Evolutionary conservation across 2,113 vertebrate genomes (phyloP), one percentile per base, ranked within the genome.

Genomic region (Ictidomys tridecemlineatus): DNA sequence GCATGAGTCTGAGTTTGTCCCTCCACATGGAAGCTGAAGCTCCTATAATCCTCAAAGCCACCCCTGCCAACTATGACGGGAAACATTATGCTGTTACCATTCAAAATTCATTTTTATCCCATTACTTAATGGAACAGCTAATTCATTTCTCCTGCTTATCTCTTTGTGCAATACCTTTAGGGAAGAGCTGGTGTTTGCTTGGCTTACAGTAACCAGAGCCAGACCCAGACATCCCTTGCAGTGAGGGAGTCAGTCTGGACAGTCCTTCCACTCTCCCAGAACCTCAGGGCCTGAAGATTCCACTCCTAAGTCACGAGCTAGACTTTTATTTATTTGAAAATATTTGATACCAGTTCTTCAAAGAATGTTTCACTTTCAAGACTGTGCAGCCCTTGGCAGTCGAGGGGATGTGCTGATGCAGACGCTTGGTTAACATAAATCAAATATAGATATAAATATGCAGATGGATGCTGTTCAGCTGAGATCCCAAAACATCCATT

Each of bases 81-180:
- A 94, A 93, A 95, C 72, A 65, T 56, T 84, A 63, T 13, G 51
- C 51, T 85, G 74, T 58, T 79, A 61, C 42, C 65, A 7, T 63
- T 65, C 67, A 39, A 39, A 39, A 56, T 32, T 51, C 53, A 85
- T 95, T 95, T 89, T 89, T 86, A 89, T 80, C n/a, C 56, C 37
- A 39, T 89, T 85, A 76, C 70, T 86, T 97, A 73, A 94, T 86
- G 85, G 72, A 87, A 80, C 12, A 26, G 45, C 65, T 61, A 39
- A 87, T 73, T 61, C 30, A 4, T 90, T 97, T 92, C 37, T 87
- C 48, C 51, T 22, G 70, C 13, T 65, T 72, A 9, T 83, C 77
- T 76, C 37, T 37, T 53, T 70, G 48, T 32, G 51, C 53, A 67
- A 17, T 20, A 83, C 28, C 30, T 88, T 73, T 24, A 67, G 90